A percentile compares a stretch with the other conserved stretches of the same genome.
Evolutionary conservation across 2,797 vertebrate species (phyloP).

Genomic region (Helarctos malayanus): DNA sequence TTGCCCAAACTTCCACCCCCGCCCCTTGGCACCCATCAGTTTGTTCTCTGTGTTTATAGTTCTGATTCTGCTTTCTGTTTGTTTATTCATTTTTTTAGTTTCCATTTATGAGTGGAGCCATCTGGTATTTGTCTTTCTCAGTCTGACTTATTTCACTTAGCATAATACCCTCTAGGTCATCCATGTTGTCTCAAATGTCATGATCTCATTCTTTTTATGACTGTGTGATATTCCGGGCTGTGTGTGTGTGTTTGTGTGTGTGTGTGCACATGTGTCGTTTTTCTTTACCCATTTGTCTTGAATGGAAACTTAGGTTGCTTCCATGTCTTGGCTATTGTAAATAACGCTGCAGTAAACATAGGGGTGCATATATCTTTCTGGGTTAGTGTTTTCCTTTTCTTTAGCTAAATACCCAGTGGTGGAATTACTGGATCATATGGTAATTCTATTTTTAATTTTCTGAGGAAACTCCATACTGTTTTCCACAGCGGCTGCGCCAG

Average conservation of each 20-base stretch:
- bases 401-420: not conserved
- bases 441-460: not conserved
- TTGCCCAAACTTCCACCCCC: not conserved
- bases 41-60: not conserved
- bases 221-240: not conserved
- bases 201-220: not conserved
- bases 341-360: not conserved
- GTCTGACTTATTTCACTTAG: not conserved
- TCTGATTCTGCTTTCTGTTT: not conserved
- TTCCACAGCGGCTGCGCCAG: not conserved
- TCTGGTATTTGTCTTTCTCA: not conserved
- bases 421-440: not conserved
- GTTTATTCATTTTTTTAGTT: not conserved
- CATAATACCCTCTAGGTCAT: not conserved
- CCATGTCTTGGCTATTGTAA: not conserved
- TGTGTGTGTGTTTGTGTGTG: not conserved
- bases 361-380: not conserved
- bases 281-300: not conserved
- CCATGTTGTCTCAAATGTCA: not conserved
- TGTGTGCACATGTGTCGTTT: not conserved
- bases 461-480: not conserved
- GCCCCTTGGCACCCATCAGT: not conserved
- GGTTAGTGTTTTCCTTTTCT: not conserved
- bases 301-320: not conserved
- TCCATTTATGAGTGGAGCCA: not conserved